Conservation (phyloP, 2,888 invertebrate genomes). For the Volucella inanis region DNA sequence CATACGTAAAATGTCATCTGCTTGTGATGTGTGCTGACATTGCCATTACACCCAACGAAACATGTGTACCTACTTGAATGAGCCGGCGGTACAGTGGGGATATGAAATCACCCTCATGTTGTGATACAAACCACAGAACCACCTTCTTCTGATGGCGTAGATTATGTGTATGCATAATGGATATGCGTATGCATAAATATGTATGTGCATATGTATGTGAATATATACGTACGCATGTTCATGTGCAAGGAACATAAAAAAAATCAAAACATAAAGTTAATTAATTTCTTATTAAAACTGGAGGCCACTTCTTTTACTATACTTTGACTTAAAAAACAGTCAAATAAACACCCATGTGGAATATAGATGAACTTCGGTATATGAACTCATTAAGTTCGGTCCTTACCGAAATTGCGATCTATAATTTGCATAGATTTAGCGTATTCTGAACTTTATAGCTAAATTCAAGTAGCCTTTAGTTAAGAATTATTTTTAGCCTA, state of each 20-base stretch:
- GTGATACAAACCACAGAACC: constrained; percentile 50
- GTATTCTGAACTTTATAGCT: too few species aligned
- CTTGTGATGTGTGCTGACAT: constrained; percentile 79
- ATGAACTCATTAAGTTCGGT: too few species aligned
- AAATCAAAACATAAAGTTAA: too few species aligned
- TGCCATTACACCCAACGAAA: constrained; percentile 64
- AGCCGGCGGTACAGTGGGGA: constrained; percentile 21
- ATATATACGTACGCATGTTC: constrained; percentile 1
- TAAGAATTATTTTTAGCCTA: too few species aligned
- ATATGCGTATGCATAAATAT: background rate
- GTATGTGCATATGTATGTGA: background rate
- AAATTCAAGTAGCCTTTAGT: too few species aligned
- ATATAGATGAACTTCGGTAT: too few species aligned
- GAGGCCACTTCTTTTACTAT: too few species aligned
- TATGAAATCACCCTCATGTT: constrained; percentile 66
- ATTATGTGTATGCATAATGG: background rate
- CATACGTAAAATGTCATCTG: constrained; percentile 82
- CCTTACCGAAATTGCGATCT: too few species aligned
- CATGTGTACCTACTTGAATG: constrained; percentile 41
- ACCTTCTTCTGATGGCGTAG: constrained; percentile 9
- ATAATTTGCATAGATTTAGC: too few species aligned
- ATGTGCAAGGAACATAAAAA: constrained; percentile 3
- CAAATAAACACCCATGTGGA: too few species aligned
- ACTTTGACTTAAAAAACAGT: too few species aligned
- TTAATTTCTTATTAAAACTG: too few species aligned